phyloP scores from a whole-genome alignment of 2,113 vertebrate genomes.

The Addax nasomaculatus region DNA sequence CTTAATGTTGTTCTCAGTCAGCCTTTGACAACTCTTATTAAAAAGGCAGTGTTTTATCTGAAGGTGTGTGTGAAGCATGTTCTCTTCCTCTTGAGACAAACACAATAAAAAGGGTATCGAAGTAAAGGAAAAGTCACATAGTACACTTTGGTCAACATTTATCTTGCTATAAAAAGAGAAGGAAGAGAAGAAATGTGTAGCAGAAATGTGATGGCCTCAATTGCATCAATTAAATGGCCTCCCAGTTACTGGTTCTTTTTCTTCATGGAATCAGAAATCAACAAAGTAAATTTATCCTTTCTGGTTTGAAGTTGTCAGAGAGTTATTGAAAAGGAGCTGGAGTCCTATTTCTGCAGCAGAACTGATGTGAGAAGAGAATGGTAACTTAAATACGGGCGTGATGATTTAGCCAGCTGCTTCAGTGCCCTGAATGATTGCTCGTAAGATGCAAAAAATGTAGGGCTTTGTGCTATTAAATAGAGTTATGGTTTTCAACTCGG shows the following conservation, averaged over 20 bases:
- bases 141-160: not conserved
- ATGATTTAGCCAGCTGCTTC: conserved; percentile 49
- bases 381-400: conserved; percentile 59
- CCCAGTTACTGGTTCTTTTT: not conserved
- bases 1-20: not conserved
- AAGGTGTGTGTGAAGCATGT: not conserved
- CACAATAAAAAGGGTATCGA: not conserved
- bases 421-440: not conserved
- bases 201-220: not conserved
- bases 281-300: conserved; percentile 35
- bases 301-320: conserved; percentile 30
- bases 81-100: not conserved
- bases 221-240: not conserved
- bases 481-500: conserved; percentile 44
- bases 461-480: conserved; percentile 53
- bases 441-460: conserved; percentile 43
- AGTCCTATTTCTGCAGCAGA: conserved; percentile 53
- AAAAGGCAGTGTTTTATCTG: not conserved
- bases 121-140: not conserved
- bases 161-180: conserved; percentile 10
- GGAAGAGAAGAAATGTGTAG: not conserved
- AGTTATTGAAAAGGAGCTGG: conserved; percentile 46
- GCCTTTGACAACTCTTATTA: not conserved
- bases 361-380: conserved; percentile 51
- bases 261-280: not conserved